Conservation (phyloP, 2,797 vertebrate species). For the Parambassis ranga region DNA sequence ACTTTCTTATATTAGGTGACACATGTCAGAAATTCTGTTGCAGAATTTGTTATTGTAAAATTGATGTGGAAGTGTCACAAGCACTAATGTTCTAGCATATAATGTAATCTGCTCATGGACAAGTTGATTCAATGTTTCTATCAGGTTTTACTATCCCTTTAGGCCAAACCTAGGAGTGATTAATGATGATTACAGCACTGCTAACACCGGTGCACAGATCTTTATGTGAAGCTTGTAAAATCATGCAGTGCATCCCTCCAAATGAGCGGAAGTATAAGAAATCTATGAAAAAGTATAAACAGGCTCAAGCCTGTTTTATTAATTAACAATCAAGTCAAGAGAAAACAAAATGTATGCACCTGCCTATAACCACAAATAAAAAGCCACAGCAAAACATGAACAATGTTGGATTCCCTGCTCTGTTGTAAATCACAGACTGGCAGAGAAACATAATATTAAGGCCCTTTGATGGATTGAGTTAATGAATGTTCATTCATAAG, state of each 20-base stretch:
- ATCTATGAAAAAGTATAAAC: too few relatives aligned
- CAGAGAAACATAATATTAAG: constrained; percentile 15
- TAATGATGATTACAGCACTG: background rate
- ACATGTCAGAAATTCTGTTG: too few relatives aligned
- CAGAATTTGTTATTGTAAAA: too few relatives aligned
- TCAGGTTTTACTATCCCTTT: constrained; percentile 10
- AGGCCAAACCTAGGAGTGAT: background rate
- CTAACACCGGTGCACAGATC: too few relatives aligned
- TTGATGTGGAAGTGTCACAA: too few relatives aligned
- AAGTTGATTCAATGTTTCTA: constrained; percentile 15
- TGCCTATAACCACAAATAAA: background rate
- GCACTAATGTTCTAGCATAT: too few relatives aligned
- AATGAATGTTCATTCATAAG: constrained; percentile 42
- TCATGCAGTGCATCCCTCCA: background rate
- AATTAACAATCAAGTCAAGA: background rate
- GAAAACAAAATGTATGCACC: background rate
- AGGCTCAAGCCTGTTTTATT: too few relatives aligned
- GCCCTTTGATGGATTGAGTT: constrained; percentile 26
- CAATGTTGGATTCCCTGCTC: background rate
- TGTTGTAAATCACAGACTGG: constrained; percentile 11
- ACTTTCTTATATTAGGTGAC: too few relatives aligned
- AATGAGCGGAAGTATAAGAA: too few relatives aligned
- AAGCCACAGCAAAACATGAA: background rate
- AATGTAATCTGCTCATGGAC: background rate
- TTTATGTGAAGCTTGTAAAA: background rate